These are phyloP conservation scores for Epistrophe grossulariae DNA, from an alignment of 2,888 invertebrate species.

Conservation along the genomic window DNA sequence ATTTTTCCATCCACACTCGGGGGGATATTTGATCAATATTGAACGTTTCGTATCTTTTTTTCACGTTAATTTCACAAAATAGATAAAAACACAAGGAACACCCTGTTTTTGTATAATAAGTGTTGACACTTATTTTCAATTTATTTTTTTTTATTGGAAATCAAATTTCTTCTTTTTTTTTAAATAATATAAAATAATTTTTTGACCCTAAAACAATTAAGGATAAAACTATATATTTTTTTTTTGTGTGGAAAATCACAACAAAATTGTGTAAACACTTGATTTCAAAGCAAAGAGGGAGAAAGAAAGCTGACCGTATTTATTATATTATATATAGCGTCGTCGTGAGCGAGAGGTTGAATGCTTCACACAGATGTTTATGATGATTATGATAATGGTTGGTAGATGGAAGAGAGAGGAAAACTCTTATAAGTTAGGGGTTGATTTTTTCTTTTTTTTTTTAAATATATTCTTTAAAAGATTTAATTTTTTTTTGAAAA, in stretches of 20 bases:
- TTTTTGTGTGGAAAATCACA: conserved; percentile 58
- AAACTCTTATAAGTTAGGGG: conserved; percentile 37
- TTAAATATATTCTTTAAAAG: background rate
- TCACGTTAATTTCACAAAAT: background rate
- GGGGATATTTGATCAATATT: conserved; percentile 28
- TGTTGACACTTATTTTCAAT: conserved; percentile 23
- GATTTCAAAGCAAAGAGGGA: conserved; percentile 40
- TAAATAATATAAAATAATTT: background rate
- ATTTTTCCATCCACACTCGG: background rate
- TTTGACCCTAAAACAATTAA: conserved; percentile 1
- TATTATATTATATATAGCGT: background rate
- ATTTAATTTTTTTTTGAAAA: background rate
- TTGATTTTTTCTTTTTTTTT: conserved; percentile 4
- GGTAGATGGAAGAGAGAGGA: conserved; percentile 38
- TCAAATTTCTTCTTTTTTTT: background rate
- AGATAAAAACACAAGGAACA: conserved; percentile 9
- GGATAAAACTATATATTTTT: conserved; percentile 12
- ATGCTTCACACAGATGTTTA: conserved; percentile 57
- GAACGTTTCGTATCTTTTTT: conserved; percentile 24
- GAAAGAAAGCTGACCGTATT: conserved; percentile 26
- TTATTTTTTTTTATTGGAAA: background rate
- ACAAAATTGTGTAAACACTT: conserved; percentile 71
- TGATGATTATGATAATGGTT: conserved; percentile 51
- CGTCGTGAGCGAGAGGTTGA: conserved; percentile 48
- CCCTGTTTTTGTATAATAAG: conserved; percentile 11